A percentile compares a stretch with the other conserved stretches of the same genome.
phyloP scores from a whole-genome alignment of 2,888 invertebrate species.

The Thelaira solivaga region DNA sequence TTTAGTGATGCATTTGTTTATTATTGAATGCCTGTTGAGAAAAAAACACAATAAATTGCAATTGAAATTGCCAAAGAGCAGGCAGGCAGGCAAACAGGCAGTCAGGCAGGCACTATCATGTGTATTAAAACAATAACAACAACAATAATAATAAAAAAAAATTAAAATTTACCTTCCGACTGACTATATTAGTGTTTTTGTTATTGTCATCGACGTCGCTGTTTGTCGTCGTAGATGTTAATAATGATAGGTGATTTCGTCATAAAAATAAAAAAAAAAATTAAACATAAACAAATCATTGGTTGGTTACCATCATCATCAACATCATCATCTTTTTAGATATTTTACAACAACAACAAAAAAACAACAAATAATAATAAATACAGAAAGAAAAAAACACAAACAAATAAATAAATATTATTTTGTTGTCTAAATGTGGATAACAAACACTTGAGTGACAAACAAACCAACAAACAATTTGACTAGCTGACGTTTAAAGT shows the following conservation, averaged over 20 bases:
- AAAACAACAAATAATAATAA: not conserved
- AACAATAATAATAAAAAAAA: too few relatives aligned
- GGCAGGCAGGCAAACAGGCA: too few relatives aligned
- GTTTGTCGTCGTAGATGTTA: conserved; percentile 9
- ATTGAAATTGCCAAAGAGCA: conserved; percentile 48
- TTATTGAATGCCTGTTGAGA: conserved; percentile 44
- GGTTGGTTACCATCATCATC: conserved; percentile 21
- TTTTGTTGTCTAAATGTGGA: conserved; percentile 14
- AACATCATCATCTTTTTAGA: conserved; percentile 20
- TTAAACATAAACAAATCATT: conserved; percentile 44
- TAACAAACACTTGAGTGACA: conserved; percentile 2
- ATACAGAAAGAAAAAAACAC: not conserved
- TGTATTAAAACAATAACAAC: conserved; percentile 28
- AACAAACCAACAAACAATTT: not conserved
- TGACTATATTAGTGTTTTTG: not conserved
- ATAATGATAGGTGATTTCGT: conserved; percentile 55
- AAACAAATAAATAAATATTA: conserved; percentile 10
- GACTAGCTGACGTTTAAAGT: not conserved
- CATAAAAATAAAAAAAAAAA: conserved; percentile 38
- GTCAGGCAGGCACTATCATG: conserved; percentile 5
- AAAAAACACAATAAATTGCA: conserved; percentile 46
- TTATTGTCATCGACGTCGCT: conserved; percentile 12
- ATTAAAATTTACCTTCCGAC: conserved; percentile 18
- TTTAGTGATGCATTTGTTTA: conserved; percentile 30
- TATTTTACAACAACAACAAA: conserved; percentile 22